A percentile compares a stretch with the other conserved stretches of the same genome.
Conservation (phyloP, 2,113 vertebrate species). For the Coptodon bakossiorum region DNA sequence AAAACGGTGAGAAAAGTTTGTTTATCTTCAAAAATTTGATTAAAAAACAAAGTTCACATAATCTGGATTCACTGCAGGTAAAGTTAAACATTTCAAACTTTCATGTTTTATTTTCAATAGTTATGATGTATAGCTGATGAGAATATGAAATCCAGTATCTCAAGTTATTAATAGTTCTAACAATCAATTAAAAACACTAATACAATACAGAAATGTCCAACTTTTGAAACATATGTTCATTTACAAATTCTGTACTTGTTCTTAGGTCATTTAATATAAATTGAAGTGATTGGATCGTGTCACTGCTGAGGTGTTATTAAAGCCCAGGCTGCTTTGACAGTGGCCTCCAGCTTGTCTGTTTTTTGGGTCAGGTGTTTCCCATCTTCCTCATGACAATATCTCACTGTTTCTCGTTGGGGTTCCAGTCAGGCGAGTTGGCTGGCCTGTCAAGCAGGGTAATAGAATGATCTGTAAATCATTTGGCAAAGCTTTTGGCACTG, state of each 20-base stretch:
- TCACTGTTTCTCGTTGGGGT: not conserved
- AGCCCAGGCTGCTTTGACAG: not conserved
- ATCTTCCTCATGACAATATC: not conserved
- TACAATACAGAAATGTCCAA: not conserved
- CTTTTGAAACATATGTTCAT: not conserved
- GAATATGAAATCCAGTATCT: not conserved
- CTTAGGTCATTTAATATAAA: not conserved
- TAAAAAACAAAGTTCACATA: not conserved
- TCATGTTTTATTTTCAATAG: not conserved
- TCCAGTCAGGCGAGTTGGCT: not conserved
- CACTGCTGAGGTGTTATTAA: not conserved
- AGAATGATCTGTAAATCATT: not conserved
- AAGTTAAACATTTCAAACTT: not conserved
- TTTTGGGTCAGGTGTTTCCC: not conserved
- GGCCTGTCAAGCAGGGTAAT: not conserved
- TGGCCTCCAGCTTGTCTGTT: not conserved
- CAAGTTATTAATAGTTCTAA: not conserved
- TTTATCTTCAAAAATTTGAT: not conserved
- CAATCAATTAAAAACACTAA: not conserved
- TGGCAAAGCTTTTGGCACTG: not conserved
- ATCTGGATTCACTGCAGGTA: not conserved
- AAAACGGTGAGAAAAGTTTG: not conserved
- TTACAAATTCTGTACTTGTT: not conserved
- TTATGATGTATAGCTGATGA: not conserved
- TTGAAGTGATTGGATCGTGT: not conserved